Evolutionary conservation across 2,797 vertebrate species (phyloP).

Genomic region (Dicrostonyx torquatus): DNA sequence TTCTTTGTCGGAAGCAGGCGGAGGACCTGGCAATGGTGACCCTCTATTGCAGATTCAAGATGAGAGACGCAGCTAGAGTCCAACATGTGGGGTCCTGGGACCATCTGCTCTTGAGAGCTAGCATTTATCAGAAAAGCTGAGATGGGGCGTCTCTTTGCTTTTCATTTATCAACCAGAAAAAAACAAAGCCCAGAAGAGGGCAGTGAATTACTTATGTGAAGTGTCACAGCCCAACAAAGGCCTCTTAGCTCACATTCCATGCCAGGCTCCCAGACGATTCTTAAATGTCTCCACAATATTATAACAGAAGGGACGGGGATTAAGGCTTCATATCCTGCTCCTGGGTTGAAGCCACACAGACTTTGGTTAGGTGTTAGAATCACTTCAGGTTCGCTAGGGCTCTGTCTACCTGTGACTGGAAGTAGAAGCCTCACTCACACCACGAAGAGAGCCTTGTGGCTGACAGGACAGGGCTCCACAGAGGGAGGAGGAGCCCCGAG

Average conservation of each 20-base stretch:
- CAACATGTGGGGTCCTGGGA: neutral
- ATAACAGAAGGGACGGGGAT: no score
- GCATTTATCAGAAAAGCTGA: neutral
- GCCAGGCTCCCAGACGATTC: neutral
- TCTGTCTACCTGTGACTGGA: neutral
- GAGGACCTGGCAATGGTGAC: neutral
- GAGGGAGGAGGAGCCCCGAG: neutral
- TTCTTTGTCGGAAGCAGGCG: neutral
- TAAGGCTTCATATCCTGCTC: neutral
- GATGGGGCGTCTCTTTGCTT: neutral
- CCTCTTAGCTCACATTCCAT: neutral
- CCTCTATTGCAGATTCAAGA: neutral
- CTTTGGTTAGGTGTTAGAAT: neutral
- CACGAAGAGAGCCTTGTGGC: conserved; percentile 14
- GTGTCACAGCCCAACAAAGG: neutral
- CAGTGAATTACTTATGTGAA: neutral
- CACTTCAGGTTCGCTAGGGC: neutral
- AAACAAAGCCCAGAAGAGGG: neutral
- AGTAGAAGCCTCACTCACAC: no score
- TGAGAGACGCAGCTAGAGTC: neutral
- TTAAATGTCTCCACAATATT: neutral
- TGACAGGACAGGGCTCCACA: neutral
- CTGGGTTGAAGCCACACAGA: neutral
- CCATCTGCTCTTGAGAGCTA: neutral
- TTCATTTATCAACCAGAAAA: neutral